Base-by-base conservation (phyloP, 2,113 vertebrate species). In the Desmodus rotundus region DNA sequence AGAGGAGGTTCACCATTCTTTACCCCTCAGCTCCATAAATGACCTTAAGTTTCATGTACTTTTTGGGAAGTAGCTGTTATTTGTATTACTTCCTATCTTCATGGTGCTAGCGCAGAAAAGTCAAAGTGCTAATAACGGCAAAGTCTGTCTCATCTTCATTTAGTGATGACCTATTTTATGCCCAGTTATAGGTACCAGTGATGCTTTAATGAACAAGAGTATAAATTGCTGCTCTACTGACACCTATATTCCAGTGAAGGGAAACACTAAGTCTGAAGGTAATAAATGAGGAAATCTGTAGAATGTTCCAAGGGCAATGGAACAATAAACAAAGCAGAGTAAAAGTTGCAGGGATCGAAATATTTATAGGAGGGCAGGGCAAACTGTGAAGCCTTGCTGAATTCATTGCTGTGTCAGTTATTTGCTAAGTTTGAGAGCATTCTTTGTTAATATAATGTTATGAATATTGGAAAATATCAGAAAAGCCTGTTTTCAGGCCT, bases 281-380 rank as follows among this genome's bases (percentile, higher is more conserved):
- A 4, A 6, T 16, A 16, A 54, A 3, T 4, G 33, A 20, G 56
- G 1, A 2, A 4, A 9, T 17, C 1, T 5, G 16, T 3, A 22
- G 2, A 5, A 5, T 7, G 38, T 7, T 2, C 6, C 50, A 50
- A 4, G 1, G 9, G 19, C 5, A 0, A 4, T 3, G 63, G 70
- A 56, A 45, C 72, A 94, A 28, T 3, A 15, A 24, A 10, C 10
- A 3, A 1, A 4, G n/a, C 0, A 11, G 13, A 5, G 11, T 14
- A 0, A 47, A 13, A 7, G 1, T 8, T 7, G 4, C 1, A 24
- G 13, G 11, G 20, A n/a, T 4, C 13, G 0, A 11, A 14, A 8
- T 26, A 15, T 19, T 19, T 36, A 33, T 1, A 68, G 14, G 67
- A 28, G 6, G 4, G 10, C 0, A 2, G 2, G 45, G 33, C 9